Evolutionary conservation across 2,888 invertebrate species (phyloP).

Genomic region (Apoda limacodes): DNA sequence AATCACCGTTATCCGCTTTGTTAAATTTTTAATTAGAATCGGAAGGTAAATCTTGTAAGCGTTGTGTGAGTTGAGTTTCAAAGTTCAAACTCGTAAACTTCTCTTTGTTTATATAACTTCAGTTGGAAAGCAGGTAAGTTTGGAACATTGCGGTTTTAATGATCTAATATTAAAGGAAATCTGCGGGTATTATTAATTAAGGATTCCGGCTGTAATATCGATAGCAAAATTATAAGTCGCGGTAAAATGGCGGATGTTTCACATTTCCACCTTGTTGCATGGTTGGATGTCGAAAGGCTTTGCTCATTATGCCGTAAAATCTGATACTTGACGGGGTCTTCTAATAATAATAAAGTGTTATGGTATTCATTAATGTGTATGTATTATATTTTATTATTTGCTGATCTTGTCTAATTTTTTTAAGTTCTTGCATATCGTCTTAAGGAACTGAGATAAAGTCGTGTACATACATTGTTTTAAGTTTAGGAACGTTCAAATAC

Average conservation of each 20-base stretch:
- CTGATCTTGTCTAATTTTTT: too few relatives aligned
- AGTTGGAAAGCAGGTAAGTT: conserved; percentile 61
- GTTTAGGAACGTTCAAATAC: too few relatives aligned
- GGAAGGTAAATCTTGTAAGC: conserved; percentile 53
- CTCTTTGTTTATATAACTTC: conserved; percentile 62
- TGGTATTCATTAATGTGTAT: too few relatives aligned
- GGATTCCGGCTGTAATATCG: conserved; percentile 54
- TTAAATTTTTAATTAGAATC: conserved; percentile 63
- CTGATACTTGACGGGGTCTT: too few relatives aligned
- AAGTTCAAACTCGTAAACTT: conserved; percentile 56
- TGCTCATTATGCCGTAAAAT: too few relatives aligned
- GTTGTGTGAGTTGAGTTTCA: conserved; percentile 53
- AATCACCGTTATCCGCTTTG: conserved; percentile 38
- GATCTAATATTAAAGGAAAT: conserved; percentile 68
- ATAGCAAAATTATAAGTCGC: conserved; percentile 43
- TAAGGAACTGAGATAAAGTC: too few relatives aligned
- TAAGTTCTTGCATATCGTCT: too few relatives aligned
- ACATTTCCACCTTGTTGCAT: too few relatives aligned
- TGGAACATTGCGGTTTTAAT: conserved; percentile 67
- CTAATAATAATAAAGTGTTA: too few relatives aligned
- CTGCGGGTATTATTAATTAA: conserved; percentile 64
- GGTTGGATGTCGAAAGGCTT: too few relatives aligned
- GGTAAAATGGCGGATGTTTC: conserved; percentile 1
- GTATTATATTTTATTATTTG: too few relatives aligned
- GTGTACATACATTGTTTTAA: too few relatives aligned